Conservation (phyloP, 2,888 invertebrate genomes). For the Philaethria dido region DNA sequence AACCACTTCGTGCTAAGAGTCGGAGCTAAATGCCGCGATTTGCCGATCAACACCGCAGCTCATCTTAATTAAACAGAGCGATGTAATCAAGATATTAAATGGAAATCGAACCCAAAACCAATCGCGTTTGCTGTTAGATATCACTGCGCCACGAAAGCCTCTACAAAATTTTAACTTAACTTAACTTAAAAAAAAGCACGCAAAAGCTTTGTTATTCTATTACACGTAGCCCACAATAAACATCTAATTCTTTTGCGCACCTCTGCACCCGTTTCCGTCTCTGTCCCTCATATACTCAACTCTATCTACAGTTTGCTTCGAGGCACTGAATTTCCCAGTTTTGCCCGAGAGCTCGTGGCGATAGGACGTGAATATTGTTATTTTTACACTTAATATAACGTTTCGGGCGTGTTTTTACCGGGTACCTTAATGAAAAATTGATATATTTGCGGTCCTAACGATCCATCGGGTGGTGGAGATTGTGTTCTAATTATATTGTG, state of each 20-base stretch:
- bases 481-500: slow-evolving; percentile 60
- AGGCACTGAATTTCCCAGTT: slow-evolving; percentile 70
- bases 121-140: too few species aligned
- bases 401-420: slow-evolving; percentile 69
- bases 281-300: slow-evolving; percentile 53
- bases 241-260: slow-evolving; percentile 83
- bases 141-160: too few species aligned
- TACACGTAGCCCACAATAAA: slow-evolving; percentile 74
- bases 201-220: slow-evolving; percentile 20
- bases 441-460: slow-evolving; percentile 62
- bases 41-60: too few species aligned
- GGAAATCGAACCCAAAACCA: too few species aligned
- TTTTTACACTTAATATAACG: slow-evolving; percentile 47
- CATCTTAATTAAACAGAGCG: too few species aligned
- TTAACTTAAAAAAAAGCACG: neutral
- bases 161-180: neutral
- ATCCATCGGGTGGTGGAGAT: slow-evolving; percentile 51
- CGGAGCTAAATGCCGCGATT: too few species aligned
- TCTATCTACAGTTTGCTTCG: slow-evolving; percentile 57
- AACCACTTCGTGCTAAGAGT: too few species aligned
- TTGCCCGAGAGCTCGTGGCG: slow-evolving; percentile 64
- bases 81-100: too few species aligned
- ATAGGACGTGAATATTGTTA: slow-evolving; percentile 53
- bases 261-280: slow-evolving; percentile 70
- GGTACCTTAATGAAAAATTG: slow-evolving; percentile 71